phyloP scores from a whole-genome alignment of 1,140 invertebrate species.

The Brachionus plicatilis region DNA sequence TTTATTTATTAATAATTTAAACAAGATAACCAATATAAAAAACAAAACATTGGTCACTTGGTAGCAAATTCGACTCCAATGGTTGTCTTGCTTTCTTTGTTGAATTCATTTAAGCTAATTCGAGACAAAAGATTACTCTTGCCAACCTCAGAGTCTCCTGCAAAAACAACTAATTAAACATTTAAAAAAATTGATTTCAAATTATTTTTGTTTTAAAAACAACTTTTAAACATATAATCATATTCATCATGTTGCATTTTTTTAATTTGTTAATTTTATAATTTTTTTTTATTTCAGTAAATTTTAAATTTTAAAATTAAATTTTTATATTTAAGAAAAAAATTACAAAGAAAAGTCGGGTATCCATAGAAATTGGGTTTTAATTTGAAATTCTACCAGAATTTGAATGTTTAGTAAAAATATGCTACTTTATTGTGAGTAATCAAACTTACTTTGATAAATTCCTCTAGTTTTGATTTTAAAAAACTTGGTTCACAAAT shows the following conservation, averaged over 20 bases:
- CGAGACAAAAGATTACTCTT: constrained; percentile 97
- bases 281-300: neutral
- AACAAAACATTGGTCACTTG: constrained; percentile 56
- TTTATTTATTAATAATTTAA: neutral
- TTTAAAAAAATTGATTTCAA: neutral
- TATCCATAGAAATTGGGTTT: neutral
- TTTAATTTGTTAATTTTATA: neutral
- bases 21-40: constrained; percentile 49
- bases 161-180: constrained; percentile 91
- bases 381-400: no score
- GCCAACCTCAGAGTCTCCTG: constrained; percentile 98
- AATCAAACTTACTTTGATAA: neutral
- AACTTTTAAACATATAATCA: constrained; percentile 16
- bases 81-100: constrained; percentile 98
- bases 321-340: neutral
- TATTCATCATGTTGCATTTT: neutral
- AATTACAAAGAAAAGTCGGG: neutral
- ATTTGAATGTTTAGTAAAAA: neutral
- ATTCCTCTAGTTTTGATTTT: neutral
- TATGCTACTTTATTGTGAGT: neutral
- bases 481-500: neutral
- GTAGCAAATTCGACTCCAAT: constrained; percentile 99
- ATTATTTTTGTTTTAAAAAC: neutral
- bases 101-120: constrained; percentile 99
- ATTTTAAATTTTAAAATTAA: neutral